Evolutionary conservation across 2,113 vertebrate species (phyloP).

Genomic region (Montifringilla adamsi): DNA sequence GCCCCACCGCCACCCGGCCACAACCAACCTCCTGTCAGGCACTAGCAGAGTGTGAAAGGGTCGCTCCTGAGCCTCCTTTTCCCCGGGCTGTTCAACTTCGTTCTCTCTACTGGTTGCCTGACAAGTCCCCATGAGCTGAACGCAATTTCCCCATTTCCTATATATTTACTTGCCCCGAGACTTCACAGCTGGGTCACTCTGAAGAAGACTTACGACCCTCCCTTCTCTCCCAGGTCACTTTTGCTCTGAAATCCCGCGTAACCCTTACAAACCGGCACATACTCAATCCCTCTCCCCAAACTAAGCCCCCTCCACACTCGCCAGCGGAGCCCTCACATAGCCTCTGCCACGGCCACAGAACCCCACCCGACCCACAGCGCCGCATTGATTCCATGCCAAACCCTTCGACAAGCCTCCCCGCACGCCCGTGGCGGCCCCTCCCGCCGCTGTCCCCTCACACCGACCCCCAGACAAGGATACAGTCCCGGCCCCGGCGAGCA

Average conservation of each 20-base stretch:
- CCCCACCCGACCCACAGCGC: background rate
- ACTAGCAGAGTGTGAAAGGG: rapidly evolving
- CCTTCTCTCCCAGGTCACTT: too few species aligned
- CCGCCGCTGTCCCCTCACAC: background rate
- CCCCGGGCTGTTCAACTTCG: background rate
- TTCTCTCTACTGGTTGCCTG: too few species aligned
- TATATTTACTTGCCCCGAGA: rapidly evolving
- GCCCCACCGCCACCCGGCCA: rapidly evolving
- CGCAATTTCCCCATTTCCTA: background rate
- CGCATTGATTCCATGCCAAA: background rate
- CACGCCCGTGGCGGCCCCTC: background rate
- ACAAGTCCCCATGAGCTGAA: background rate
- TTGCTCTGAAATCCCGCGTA: too few species aligned
- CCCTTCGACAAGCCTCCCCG: rapidly evolving
- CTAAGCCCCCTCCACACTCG: rapidly evolving
- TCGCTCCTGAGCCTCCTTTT: background rate
- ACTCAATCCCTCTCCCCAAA: too few species aligned
- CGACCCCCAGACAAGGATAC: constrained; percentile 73
- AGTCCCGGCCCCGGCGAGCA: constrained; percentile 75
- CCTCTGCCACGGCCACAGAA: background rate
- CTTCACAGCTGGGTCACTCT: background rate
- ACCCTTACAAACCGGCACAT: rapidly evolving
- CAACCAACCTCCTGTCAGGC: background rate
- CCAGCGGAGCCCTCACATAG: rapidly evolving
- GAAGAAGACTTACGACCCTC: rapidly evolving